Base-by-base conservation (phyloP, 1,140 invertebrate genomes). In the Helicoverpa armigera region DNA sequence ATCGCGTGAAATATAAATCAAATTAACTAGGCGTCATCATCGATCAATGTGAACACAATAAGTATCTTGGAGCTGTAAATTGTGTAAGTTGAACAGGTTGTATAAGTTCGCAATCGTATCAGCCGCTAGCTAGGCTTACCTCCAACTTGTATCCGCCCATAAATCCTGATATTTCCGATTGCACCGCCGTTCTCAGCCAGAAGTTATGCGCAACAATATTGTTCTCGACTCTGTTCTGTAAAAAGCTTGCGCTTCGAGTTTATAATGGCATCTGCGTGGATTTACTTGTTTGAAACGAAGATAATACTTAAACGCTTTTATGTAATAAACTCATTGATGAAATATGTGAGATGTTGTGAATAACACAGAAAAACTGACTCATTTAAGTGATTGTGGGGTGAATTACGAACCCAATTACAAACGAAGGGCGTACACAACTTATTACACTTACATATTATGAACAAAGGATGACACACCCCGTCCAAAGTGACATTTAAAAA, bases 111-210 rank as follows among this genome's bases (percentile, higher is more conserved):
- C 56, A 63, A 76, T 76, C 43, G 73, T 51, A 63, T 76, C 56
- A 61, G 50, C 18, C 50, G 18, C 54, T 56, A 61, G 63, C 76
- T 43, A 53, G 76, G 76, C 65, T 78, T 43, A 69, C 61, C 50
- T 78, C 50, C 76, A 69, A 78, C 61, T 69, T 78, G 63, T 69
- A 75, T 79, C 67, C 77, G 65, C 16, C 67, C 43, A 60, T 79
- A 79, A 79, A 79, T 79, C 67, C 67, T 50, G 67, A 51, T 79
- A 51, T 60, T 79, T 79, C 56, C 77, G 77, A 79, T 54, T 61
- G 43, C 60, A 14, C n/a, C 67, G 35, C 23, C 3, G 23, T 58
- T 50, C 43, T 50, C 77, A 29, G 76, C n/a, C n/a, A n/a, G 35
- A 43, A 63, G 51, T 50, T 61, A 61, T 61, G 35, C 58, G 50